A percentile compares a stretch with the other conserved stretches of the same genome.
These are phyloP conservation scores for Hololepta plana DNA, from an alignment of 2,888 invertebrate genomes.

Conservation along the genomic window DNA sequence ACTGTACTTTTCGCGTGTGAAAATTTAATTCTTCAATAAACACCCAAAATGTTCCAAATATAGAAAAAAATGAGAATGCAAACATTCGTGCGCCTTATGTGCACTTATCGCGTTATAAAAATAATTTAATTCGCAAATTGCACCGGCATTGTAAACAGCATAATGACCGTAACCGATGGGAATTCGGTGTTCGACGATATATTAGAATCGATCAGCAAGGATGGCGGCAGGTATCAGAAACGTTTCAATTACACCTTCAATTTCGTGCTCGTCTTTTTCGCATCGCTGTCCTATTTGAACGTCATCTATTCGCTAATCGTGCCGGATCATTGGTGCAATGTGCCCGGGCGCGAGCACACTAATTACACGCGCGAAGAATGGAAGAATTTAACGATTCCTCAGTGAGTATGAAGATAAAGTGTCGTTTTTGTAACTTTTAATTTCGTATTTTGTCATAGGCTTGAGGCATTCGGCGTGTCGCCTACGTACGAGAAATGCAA, in stretches of 20 bases:
- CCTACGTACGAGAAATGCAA: slow-evolving; percentile 26
- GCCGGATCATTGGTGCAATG: slow-evolving; percentile 39
- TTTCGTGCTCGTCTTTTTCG: slow-evolving; percentile 20
- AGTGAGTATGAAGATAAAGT: slow-evolving; percentile 26
- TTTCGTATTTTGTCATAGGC: slow-evolving; percentile 1
- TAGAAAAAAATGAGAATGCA: too few species aligned
- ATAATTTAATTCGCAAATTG: too few species aligned
- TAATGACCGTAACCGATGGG: too few species aligned
- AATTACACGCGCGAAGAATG: slow-evolving; percentile 31
- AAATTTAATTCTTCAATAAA: too few species aligned
- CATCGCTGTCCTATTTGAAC: slow-evolving; percentile 34
- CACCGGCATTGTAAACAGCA: too few species aligned
- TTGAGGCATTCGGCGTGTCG: too few species aligned
- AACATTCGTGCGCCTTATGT: too few species aligned
- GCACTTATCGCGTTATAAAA: too few species aligned
- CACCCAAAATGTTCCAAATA: too few species aligned
- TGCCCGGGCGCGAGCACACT: slow-evolving; percentile 30
- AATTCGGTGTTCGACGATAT: slow-evolving; percentile 27
- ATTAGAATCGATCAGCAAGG: slow-evolving; percentile 31
- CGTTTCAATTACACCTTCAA: slow-evolving; percentile 31
- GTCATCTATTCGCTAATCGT: slow-evolving; percentile 33
- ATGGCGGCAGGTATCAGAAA: slow-evolving; percentile 34
- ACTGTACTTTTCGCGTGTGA: too few species aligned
- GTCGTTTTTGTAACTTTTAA: too few species aligned
- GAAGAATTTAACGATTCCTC: slow-evolving; percentile 33